phyloP scores from a whole-genome alignment of 2,888 invertebrate species.

The Plebejus argus region DNA sequence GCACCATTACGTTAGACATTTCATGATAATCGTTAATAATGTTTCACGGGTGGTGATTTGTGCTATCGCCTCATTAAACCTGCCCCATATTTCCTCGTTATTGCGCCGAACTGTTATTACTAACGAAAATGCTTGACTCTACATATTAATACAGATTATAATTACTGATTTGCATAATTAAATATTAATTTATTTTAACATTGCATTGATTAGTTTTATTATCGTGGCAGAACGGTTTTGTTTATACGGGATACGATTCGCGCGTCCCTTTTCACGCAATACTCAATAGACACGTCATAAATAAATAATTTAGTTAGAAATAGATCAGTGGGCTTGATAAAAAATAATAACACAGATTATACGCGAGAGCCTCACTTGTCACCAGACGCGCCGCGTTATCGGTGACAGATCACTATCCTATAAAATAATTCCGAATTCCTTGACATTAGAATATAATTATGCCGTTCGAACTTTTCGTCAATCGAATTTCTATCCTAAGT shows the following conservation, averaged over 20 bases:
- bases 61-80: slow-evolving; percentile 63
- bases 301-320: not conserved
- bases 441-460: slow-evolving; percentile 57
- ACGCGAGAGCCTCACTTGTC: slow-evolving; percentile 72
- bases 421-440: slow-evolving; percentile 70
- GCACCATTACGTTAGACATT: slow-evolving; percentile 27
- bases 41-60: slow-evolving; percentile 54
- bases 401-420: slow-evolving; percentile 76
- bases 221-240: not conserved
- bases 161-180: slow-evolving; percentile 8
- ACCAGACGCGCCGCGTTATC: slow-evolving; percentile 74
- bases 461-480: slow-evolving; percentile 44
- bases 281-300: not conserved
- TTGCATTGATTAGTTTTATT: not conserved
- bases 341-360: slow-evolving; percentile 65
- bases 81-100: slow-evolving; percentile 60
- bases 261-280: not conserved
- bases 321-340: slow-evolving; percentile 17
- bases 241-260: not conserved
- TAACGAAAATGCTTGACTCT: slow-evolving; percentile 14
- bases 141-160: slow-evolving; percentile 4
- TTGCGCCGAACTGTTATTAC: slow-evolving; percentile 51
- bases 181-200: slow-evolving; percentile 10
- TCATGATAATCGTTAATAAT: slow-evolving; percentile 45
- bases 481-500: slow-evolving; percentile 47